Evolutionary conservation across 1,140 invertebrate species (phyloP), one percentile per base, ranked within the genome.

Genomic region (Sinonovacula constricta): DNA sequence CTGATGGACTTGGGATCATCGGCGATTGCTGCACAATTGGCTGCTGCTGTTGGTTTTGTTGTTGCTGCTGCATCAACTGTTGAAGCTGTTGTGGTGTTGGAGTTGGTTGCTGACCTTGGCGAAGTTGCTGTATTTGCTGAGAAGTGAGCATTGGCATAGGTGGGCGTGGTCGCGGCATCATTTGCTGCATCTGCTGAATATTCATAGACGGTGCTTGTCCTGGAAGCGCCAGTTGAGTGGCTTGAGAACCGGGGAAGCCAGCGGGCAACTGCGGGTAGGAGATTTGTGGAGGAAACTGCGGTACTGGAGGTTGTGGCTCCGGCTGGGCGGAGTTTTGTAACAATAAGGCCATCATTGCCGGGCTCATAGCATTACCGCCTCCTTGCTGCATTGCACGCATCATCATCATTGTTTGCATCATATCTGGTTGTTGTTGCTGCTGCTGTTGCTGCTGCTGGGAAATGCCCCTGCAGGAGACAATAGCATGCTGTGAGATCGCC

Each of bases 391-490:
- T 45, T 34, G 67, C 67, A 18, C 56, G 31, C 68, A 70, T 70
- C 68, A 70, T 70, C 68, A 70, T 57, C 68, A 70, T 70, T 12
- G n/a, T 36, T 45, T 70, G 68, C n/a, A 30, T 33, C 31, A 57
- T 54, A 22, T 62, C 39, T 45, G 39, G 7, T 10, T 18, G 7
- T 18, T 18, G 7, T 45, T 45, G 39, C 18, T 45, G 39, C 7
- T 18, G 7, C 39, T 18, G 7, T 45, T 45, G 39, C 18, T 45
- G 39, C 7, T 18, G 7, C 18, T 45, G 39, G 39, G 39, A 36
- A 3, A 12, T 51, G 51, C 24, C n/a, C 53, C 67, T 69, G 53
- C 36, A 69, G 67, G 53, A 56, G 34, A 69, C 54, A 69, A 69
- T 14, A 67, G 65, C 65, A 67, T 67, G 65, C 65, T 30, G 3